These are phyloP conservation scores for Saguinus imperator DNA, from an alignment of 2,113 vertebrate species.

Conservation along the genomic window DNA sequence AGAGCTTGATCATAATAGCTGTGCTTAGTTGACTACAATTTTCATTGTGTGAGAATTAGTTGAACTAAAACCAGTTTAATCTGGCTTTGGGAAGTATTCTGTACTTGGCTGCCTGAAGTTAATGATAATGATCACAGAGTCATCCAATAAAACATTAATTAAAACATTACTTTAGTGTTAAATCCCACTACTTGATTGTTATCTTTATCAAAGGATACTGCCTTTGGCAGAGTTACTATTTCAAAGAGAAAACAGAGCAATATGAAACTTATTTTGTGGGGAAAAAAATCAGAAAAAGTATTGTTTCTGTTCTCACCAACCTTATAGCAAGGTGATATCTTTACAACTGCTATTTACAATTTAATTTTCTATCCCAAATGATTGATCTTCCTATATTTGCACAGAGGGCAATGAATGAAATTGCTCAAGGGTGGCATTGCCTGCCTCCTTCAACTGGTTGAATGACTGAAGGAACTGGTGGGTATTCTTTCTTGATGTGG, in stretches of 20 bases:
- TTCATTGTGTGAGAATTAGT: slow-evolving; percentile 36
- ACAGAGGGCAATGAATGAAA: background rate
- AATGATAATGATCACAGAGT: slow-evolving; percentile 7
- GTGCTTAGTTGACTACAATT: background rate
- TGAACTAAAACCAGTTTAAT: slow-evolving; percentile 50
- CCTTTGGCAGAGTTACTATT: slow-evolving; percentile 28
- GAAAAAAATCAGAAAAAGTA: slow-evolving; percentile 6
- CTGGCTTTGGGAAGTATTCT: slow-evolving; percentile 51
- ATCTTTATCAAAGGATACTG: slow-evolving; percentile 17
- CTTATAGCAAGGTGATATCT: background rate
- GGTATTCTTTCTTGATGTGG: background rate
- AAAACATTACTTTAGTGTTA: slow-evolving; percentile 42
- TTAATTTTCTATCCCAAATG: slow-evolving; percentile 34
- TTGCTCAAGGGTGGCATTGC: background rate
- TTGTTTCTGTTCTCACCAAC: background rate
- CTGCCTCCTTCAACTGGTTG: background rate
- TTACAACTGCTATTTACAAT: background rate
- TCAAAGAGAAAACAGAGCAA: background rate
- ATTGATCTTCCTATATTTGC: background rate
- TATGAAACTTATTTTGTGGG: background rate
- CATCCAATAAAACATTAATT: slow-evolving; percentile 60
- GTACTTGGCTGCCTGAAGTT: slow-evolving; percentile 35
- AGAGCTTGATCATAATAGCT: slow-evolving; percentile 31
- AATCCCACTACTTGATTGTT: slow-evolving; percentile 41
- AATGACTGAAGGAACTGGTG: background rate